Evolutionary conservation across 2,113 vertebrate species (phyloP).

Genomic region (Crotalus horridus): DNA sequence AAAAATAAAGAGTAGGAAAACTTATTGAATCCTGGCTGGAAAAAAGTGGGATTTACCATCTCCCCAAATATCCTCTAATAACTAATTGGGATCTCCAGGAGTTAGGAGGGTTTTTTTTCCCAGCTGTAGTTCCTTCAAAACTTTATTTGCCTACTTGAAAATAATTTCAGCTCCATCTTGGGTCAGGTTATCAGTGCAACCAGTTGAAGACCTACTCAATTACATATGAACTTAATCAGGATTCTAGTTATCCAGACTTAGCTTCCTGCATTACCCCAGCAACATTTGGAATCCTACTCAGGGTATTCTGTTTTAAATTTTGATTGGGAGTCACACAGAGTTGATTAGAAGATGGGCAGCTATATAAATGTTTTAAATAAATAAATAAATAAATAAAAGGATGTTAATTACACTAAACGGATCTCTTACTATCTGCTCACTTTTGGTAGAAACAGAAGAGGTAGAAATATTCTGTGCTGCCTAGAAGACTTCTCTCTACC

Average conservation of each 20-base stretch:
- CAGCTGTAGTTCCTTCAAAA: neutral
- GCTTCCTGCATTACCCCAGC: neutral
- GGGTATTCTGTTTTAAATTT: neutral
- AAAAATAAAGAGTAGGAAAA: neutral
- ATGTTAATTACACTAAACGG: neutral
- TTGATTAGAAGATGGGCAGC: neutral
- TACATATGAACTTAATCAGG: neutral
- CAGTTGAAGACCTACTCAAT: neutral
- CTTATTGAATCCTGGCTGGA: neutral
- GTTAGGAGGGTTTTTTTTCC: neutral
- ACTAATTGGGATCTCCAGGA: neutral
- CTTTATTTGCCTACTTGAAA: neutral
- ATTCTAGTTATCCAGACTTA: neutral
- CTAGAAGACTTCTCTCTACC: neutral
- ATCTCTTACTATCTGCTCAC: neutral
- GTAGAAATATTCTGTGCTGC: neutral
- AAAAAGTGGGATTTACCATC: neutral
- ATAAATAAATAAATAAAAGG: neutral
- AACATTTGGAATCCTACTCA: neutral
- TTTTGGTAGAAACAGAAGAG: neutral
- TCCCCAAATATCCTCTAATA: neutral
- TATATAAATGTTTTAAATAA: neutral
- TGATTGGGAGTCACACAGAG: neutral
- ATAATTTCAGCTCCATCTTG: neutral
- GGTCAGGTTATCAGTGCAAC: neutral